Evolutionary conservation across 2,888 invertebrate genomes (phyloP).

Genomic region (Polydrusus tereticollis): DNA sequence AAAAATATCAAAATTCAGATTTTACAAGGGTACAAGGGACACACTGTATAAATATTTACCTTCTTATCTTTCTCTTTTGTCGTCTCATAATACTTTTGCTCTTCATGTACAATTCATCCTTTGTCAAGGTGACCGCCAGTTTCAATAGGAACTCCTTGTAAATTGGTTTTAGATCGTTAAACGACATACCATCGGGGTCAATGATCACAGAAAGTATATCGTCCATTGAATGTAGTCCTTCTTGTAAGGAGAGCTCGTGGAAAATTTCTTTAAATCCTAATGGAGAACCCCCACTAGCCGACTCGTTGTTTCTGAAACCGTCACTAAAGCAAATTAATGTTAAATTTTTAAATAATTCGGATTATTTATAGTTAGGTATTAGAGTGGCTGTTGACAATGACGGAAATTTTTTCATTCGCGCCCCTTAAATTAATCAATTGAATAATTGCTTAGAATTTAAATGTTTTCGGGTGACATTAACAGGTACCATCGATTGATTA

Average conservation of each 20-base stretch:
- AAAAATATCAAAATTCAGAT: too few relatives aligned
- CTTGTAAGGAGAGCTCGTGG: constrained; percentile 88
- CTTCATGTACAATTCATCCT: constrained; percentile 90
- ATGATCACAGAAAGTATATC: constrained; percentile 90
- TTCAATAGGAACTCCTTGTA: constrained; percentile 92
- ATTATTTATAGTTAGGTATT: neutral
- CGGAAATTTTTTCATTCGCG: too few relatives aligned
- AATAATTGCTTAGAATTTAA: too few relatives aligned
- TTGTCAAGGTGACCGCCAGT: constrained; percentile 89
- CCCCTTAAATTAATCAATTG: too few relatives aligned
- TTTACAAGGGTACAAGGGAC: too few relatives aligned
- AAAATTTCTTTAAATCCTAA: constrained; percentile 89
- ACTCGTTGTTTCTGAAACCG: constrained; percentile 73
- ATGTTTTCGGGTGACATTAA: too few relatives aligned
- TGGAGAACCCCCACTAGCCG: constrained; percentile 81
- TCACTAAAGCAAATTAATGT: constrained; percentile 7
- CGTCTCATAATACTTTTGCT: constrained; percentile 91
- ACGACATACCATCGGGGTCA: constrained; percentile 93
- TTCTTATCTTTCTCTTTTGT: constrained; percentile 76
- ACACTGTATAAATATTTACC: too few relatives aligned
- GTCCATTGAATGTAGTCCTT: constrained; percentile 89
- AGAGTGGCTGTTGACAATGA: too few relatives aligned
- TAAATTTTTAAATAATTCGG: neutral
- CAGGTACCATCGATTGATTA: too few relatives aligned
- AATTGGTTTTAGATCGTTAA: constrained; percentile 91